phyloP scores from a whole-genome alignment of 2,888 invertebrate genomes.

The Balanococcus diminutus region DNA sequence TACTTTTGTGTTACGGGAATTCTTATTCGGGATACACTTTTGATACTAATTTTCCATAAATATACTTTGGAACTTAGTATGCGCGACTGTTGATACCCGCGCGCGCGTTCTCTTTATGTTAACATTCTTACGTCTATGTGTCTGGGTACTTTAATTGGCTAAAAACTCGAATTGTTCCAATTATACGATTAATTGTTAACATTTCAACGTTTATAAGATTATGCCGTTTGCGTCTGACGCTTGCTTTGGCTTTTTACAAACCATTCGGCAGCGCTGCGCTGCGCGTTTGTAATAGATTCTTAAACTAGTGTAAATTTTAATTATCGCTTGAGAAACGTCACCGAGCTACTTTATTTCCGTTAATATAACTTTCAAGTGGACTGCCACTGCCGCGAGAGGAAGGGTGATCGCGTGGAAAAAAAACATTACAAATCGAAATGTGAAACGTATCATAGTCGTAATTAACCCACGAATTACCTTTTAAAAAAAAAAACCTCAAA shows the following conservation, averaged over 20 bases:
- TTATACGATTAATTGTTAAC: constrained; percentile 53
- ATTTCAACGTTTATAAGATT: constrained; percentile 52
- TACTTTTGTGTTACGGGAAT: constrained; percentile 14
- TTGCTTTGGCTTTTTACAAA: background rate
- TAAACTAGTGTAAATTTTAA: constrained; percentile 39
- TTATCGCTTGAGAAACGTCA: constrained; percentile 27
- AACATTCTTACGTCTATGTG: constrained; percentile 49
- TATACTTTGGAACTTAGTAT: constrained; percentile 47
- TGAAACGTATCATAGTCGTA: background rate
- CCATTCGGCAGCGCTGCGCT: background rate
- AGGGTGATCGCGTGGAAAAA: constrained; percentile 15
- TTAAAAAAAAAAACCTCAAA: too few relatives aligned
- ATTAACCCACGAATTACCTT: background rate
- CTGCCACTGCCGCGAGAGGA: background rate
- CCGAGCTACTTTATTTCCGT: constrained; percentile 30
- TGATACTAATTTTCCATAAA: constrained; percentile 54
- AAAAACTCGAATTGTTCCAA: constrained; percentile 50
- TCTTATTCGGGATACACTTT: constrained; percentile 33
- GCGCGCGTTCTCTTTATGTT: background rate
- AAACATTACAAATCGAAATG: constrained; percentile 2
- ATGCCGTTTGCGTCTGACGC: constrained; percentile 40
- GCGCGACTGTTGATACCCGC: constrained; percentile 26
- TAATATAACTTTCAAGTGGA: background rate
- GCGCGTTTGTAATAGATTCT: constrained; percentile 15
- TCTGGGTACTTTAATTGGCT: constrained; percentile 53